Percentiles rank a stretch among this genome's conserved stretches.
Evolutionary conservation across 37 sponge, comb jelly and placozoan genomes (phyloP).

Genomic region (Tethya wilhelma): DNA sequence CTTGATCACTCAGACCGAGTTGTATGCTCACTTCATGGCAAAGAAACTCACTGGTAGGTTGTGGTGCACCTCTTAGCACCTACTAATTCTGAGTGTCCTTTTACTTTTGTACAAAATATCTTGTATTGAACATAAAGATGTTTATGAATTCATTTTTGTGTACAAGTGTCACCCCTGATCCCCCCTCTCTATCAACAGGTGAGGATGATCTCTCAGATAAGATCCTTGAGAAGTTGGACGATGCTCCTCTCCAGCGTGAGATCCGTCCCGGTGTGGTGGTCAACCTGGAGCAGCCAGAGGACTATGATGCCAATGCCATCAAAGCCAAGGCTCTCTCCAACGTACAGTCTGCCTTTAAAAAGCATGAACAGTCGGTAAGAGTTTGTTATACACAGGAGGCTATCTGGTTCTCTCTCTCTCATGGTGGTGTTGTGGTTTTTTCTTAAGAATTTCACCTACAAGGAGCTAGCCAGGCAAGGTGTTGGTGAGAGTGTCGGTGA

Average conservation of each 20-base stretch:
- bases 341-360: constrained; percentile 68
- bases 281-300: constrained; percentile 70
- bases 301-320: constrained; percentile 71
- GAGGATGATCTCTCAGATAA: constrained; percentile 53
- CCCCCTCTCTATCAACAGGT: constrained; percentile 12
- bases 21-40: constrained; percentile 97
- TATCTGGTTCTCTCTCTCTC: not conserved
- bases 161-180: no score
- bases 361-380: constrained; percentile 54
- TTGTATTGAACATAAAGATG: no score
- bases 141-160: no score
- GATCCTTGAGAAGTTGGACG: constrained; percentile 80
- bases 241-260: constrained; percentile 75
- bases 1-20: constrained; percentile 96
- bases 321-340: constrained; percentile 80
- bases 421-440: not conserved
- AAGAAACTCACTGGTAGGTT: constrained; percentile 79
- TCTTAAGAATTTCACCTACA: constrained; percentile 8
- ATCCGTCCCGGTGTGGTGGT: constrained; percentile 64
- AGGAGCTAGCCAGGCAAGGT: not conserved
- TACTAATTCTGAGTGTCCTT: no score
- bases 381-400: no score
- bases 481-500: not conserved
- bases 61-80: not conserved
- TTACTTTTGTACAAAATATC: not conserved